Conservation (phyloP, 2,113 vertebrate species). For the Oreocharis arfaki region DNA sequence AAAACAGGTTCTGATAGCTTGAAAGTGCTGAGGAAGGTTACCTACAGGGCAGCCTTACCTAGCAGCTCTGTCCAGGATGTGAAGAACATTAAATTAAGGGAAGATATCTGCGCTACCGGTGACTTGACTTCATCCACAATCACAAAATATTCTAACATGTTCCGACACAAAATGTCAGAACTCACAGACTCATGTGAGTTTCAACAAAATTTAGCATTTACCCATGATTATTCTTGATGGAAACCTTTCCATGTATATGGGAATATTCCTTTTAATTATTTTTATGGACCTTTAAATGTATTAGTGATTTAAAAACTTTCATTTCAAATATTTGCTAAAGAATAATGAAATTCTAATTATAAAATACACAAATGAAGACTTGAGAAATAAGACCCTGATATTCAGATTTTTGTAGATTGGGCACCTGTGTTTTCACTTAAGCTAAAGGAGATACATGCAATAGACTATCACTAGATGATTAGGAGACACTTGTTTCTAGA, state of each 20-base stretch:
- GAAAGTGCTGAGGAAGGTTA: neutral
- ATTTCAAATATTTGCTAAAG: neutral
- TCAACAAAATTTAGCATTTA: neutral
- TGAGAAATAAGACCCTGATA: neutral
- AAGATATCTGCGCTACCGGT: neutral
- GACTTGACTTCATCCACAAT: neutral
- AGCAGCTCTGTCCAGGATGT: neutral
- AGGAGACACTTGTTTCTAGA: neutral
- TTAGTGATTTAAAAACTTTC: neutral
- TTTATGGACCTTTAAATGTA: neutral
- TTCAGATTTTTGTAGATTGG: neutral
- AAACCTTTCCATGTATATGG: neutral
- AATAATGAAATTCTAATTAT: neutral
- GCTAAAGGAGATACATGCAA: accelerated
- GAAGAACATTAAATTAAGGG: neutral
- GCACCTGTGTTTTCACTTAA: neutral
- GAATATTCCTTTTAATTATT: neutral
- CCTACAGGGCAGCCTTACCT: neutral
- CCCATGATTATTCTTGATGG: neutral
- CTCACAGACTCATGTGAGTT: neutral
- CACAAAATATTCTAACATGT: neutral
- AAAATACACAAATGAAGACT: neutral
- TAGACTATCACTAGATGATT: neutral
- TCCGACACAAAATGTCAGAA: neutral
- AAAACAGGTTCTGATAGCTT: neutral